Evolutionary conservation across 2,797 vertebrate species (phyloP).

Genomic region (Rhodeus uyekii): DNA sequence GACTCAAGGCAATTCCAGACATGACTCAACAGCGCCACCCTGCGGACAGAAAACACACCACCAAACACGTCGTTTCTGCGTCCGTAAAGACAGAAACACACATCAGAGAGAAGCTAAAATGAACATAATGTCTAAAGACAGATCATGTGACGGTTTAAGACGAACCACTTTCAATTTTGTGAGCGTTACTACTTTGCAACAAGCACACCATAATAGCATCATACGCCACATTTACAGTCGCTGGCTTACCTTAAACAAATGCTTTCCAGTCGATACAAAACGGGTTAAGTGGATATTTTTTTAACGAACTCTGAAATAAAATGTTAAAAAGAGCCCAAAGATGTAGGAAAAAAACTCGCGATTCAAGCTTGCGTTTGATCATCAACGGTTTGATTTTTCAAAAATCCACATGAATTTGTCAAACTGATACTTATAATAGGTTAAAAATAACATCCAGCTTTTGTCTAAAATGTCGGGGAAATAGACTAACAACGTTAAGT

Average conservation of each 20-base stretch:
- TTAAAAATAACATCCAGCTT: background rate
- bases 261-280: background rate
- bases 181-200: background rate
- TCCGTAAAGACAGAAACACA: background rate
- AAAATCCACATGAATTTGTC: background rate
- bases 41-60: conserved; percentile 61
- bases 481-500: background rate
- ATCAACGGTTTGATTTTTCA: background rate
- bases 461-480: background rate
- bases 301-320: background rate
- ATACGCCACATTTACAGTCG: background rate
- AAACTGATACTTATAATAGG: background rate
- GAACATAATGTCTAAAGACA: background rate
- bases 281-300: background rate
- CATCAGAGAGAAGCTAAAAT: too few relatives aligned
- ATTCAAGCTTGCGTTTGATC: background rate
- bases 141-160: background rate
- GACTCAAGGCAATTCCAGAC: conserved; percentile 98
- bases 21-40: conserved; percentile 80
- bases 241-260: conserved; percentile 10
- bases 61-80: background rate
- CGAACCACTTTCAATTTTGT: background rate
- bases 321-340: background rate
- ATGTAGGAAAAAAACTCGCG: background rate
- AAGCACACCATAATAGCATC: background rate